Evolutionary conservation across 2,797 vertebrate species (phyloP).

Genomic region (Xerus rutilus): DNA sequence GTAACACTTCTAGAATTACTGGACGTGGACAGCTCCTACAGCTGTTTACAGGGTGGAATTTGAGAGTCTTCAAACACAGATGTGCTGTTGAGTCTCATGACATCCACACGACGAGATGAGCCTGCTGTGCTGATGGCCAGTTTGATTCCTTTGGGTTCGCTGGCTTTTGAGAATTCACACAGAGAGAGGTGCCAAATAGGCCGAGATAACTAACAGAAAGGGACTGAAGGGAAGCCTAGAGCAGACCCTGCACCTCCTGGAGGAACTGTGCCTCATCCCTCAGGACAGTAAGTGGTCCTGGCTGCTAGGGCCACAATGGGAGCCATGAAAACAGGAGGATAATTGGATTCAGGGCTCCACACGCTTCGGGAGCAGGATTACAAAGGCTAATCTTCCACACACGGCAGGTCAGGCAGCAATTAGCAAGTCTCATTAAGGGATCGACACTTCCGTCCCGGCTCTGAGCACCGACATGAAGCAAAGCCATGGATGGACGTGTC

Average conservation of each 20-base stretch:
- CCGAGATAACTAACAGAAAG: constrained; percentile 27
- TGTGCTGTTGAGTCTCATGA: constrained; percentile 19
- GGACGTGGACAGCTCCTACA: constrained; percentile 52
- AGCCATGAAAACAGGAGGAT: constrained; percentile 2
- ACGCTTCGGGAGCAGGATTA: background rate
- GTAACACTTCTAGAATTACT: constrained; percentile 71
- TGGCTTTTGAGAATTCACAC: constrained; percentile 24
- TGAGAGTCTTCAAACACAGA: constrained; percentile 68
- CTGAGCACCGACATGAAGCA: constrained; percentile 20
- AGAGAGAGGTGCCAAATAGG: background rate
- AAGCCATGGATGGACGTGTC: constrained; percentile 1
- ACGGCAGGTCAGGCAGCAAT: background rate
- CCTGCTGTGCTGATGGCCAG: background rate
- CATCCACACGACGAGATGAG: background rate
- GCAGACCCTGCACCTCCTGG: background rate
- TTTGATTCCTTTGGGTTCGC: constrained; percentile 9
- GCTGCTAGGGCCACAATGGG: background rate
- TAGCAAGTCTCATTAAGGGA: constrained; percentile 59
- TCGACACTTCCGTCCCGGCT: background rate
- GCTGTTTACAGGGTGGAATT: constrained; percentile 62
- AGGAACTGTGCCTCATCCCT: background rate
- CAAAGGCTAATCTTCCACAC: constrained; percentile 56
- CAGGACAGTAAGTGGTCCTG: background rate
- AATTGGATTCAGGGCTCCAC: constrained; percentile 65
- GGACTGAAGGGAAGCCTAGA: background rate